Conservation (phyloP, 2,113 vertebrate species). For the Coturnix japonica region DNA sequence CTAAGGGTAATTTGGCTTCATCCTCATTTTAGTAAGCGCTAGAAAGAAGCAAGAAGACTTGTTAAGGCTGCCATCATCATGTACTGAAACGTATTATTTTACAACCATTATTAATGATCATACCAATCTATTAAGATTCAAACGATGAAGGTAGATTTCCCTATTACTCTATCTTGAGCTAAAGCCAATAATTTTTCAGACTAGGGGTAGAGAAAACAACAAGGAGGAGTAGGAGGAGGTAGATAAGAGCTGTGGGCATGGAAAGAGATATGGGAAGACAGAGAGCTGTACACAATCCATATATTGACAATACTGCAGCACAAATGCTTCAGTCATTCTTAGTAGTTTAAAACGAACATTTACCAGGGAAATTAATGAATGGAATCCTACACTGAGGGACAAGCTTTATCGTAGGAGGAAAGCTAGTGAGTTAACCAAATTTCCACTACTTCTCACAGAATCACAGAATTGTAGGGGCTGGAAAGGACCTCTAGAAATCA, state of each 20-base stretch:
- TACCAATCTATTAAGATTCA: neutral
- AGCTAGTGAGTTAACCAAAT: neutral
- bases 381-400: neutral
- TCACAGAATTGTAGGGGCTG: too few species aligned
- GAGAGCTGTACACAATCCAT: slow-evolving; percentile 26
- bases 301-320: slow-evolving; percentile 59
- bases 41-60: neutral
- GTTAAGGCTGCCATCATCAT: neutral
- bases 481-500: too few species aligned
- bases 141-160: neutral
- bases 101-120: neutral
- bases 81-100: neutral
- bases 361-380: slow-evolving; percentile 51
- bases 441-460: neutral
- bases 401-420: neutral
- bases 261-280: neutral
- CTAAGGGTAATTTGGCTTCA: neutral
- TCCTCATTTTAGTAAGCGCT: neutral
- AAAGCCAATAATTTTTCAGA: neutral
- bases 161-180: neutral
- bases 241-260: neutral
- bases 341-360: slow-evolving; percentile 15
- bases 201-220: neutral
- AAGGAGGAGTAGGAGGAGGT: neutral
- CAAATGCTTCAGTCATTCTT: slow-evolving; percentile 37